A percentile compares a stretch with the other conserved stretches of the same genome.
These are phyloP conservation scores for Temnothorax rugatulus DNA, from an alignment of 2,888 invertebrate species.

Conservation along the genomic window DNA sequence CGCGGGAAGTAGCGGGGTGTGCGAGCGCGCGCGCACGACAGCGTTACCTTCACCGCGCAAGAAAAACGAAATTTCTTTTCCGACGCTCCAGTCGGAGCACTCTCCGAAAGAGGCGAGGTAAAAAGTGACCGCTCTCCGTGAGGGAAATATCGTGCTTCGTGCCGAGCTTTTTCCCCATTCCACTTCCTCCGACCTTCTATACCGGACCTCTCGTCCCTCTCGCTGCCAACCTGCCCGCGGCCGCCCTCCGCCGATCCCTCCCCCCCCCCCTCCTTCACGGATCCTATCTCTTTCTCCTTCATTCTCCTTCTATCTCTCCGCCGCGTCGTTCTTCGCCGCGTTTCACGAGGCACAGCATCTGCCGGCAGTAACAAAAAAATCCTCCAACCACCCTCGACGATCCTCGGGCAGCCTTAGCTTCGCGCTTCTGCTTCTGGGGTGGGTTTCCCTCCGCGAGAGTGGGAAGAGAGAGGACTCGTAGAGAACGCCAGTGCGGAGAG, in stretches of 20 bases:
- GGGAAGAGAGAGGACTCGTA: conserved; percentile 44
- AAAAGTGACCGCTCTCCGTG: conserved; percentile 58
- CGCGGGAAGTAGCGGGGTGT: neutral
- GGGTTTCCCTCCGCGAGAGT: conserved; percentile 33
- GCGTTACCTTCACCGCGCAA: conserved; percentile 40
- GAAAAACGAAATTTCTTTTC: conserved; percentile 60
- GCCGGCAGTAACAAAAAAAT: conserved; percentile 64
- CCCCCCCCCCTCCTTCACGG: neutral
- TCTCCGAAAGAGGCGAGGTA: conserved; percentile 61
- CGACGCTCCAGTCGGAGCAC: conserved; percentile 59
- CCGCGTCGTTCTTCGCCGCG: conserved; percentile 60
- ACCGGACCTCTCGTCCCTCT: conserved; percentile 39
- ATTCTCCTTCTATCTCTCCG: conserved; percentile 32
- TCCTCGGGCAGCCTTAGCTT: conserved; percentile 51
- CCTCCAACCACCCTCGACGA: conserved; percentile 56
- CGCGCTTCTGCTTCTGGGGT: conserved; percentile 55
- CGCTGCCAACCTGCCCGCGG: conserved; percentile 23
- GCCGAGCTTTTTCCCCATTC: conserved; percentile 64
- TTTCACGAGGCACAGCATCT: conserved; percentile 57
- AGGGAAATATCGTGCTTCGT: conserved; percentile 62
- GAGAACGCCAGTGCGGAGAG: conserved; percentile 63
- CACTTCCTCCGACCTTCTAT: conserved; percentile 54
- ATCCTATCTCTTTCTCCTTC: conserved; percentile 43
- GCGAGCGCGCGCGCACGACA: neutral
- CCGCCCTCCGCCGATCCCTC: conserved; percentile 22